Percentiles rank a stretch among this genome's conserved stretches.
phyloP scores from a whole-genome alignment of 2,797 vertebrate genomes.

The Scolopax bukidnonensis region DNA sequence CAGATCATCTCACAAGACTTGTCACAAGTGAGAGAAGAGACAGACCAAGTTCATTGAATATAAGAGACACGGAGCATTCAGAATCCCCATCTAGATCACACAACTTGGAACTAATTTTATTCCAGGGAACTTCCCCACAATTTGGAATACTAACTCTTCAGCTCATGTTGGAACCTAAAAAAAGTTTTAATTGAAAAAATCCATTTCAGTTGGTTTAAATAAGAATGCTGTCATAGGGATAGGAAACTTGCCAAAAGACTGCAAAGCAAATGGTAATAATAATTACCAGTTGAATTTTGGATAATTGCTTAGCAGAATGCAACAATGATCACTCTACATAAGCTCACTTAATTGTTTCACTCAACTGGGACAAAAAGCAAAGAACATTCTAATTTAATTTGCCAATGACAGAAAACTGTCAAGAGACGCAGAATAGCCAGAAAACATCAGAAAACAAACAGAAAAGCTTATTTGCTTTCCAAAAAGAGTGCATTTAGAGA shows the following conservation, averaged over 20 bases:
- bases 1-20: neutral
- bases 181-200: slow-evolving; percentile 48
- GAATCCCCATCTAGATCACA: neutral
- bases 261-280: slow-evolving; percentile 44
- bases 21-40: neutral
- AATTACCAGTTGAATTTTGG: slow-evolving; percentile 34
- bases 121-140: neutral
- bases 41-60: neutral
- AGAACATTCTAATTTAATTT: neutral
- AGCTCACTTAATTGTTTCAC: neutral
- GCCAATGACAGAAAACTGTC: neutral
- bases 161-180: neutral
- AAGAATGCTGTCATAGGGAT: slow-evolving; percentile 16
- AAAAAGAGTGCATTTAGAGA: neutral
- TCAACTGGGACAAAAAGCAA: neutral
- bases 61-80: neutral
- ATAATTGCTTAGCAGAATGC: slow-evolving; percentile 35
- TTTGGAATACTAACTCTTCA: neutral
- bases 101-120: neutral
- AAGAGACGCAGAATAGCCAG: neutral
- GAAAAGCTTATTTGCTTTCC: neutral
- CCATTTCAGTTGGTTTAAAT: slow-evolving; percentile 23
- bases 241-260: slow-evolving; percentile 32
- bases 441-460: neutral
- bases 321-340: neutral